These are phyloP conservation scores for Crax fasciolata DNA, from an alignment of 2,797 vertebrate species.

Conservation along the genomic window DNA sequence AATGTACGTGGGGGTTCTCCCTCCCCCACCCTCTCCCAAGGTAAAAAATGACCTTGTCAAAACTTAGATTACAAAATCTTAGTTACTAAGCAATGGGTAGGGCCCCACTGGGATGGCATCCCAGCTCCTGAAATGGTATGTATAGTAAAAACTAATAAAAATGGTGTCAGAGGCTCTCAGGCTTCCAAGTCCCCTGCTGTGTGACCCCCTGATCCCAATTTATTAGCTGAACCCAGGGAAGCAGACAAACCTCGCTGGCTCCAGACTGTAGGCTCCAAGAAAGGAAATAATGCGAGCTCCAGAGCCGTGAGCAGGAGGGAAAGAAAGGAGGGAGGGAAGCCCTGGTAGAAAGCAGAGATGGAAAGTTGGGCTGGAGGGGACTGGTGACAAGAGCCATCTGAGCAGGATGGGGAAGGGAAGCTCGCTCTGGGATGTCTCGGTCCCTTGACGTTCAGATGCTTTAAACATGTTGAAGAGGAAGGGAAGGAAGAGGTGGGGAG, in stretches of 20 bases:
- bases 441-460: conserved; percentile 47
- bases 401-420: conserved; percentile 37
- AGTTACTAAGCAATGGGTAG: conserved; percentile 84
- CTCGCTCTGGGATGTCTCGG: conserved; percentile 43
- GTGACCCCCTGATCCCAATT: conserved; percentile 87
- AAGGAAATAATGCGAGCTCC: conserved; percentile 77
- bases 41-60: conserved; percentile 90
- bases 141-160: conserved; percentile 89
- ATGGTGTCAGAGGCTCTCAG: conserved; percentile 85
- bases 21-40: conserved; percentile 73
- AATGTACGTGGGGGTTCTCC: conserved; percentile 82
- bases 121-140: conserved; percentile 82
- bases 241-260: conserved; percentile 84
- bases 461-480: conserved; percentile 59
- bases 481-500: conserved; percentile 6
- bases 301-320: conserved; percentile 69
- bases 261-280: conserved; percentile 85
- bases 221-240: conserved; percentile 86
- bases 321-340: conserved; percentile 26
- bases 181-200: conserved; percentile 85
- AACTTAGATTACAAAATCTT: conserved; percentile 86
- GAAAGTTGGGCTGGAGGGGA: conserved; percentile 45
- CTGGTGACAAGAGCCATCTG: conserved; percentile 53
- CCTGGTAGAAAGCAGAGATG: conserved; percentile 34
- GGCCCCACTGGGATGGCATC: conserved; percentile 85